phyloP scores from a whole-genome alignment of 2,888 invertebrate species.

The Eristalinus sepulchralis region DNA sequence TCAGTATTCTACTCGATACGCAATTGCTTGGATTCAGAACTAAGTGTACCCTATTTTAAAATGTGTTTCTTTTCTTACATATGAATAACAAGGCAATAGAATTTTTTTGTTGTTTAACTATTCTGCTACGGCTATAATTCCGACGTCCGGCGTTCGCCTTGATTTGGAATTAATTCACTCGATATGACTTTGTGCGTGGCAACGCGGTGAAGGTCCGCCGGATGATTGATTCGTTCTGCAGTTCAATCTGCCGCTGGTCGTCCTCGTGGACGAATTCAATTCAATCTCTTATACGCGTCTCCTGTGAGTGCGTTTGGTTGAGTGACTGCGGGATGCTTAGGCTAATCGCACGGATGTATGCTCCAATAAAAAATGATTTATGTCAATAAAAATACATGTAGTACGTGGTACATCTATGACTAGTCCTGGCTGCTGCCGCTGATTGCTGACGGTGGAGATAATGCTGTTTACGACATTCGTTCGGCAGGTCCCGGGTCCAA shows the following conservation, averaged over 20 bases:
- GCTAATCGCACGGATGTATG: slow-evolving; percentile 30
- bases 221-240: neutral
- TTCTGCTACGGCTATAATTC: slow-evolving; percentile 15
- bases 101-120: slow-evolving; percentile 32
- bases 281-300: too few species aligned
- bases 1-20: slow-evolving; percentile 2
- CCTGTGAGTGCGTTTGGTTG: neutral
- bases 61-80: slow-evolving; percentile 12
- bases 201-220: neutral
- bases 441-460: slow-evolving; percentile 50
- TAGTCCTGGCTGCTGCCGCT: slow-evolving; percentile 33
- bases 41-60: neutral
- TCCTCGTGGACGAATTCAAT: neutral
- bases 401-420: slow-evolving; percentile 39
- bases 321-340: slow-evolving; percentile 44
- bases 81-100: slow-evolving; percentile 59
- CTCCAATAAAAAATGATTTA: slow-evolving; percentile 34
- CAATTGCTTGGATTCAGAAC: neutral
- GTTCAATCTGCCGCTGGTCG: neutral
- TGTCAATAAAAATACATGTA: slow-evolving; percentile 64
- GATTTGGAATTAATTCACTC: slow-evolving; percentile 17
- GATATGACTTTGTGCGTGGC: neutral
- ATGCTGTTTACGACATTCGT: slow-evolving; percentile 29
- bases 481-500: slow-evolving; percentile 51
- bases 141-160: neutral